A percentile compares a stretch with the other conserved stretches of the same genome.
Evolutionary conservation across 2,113 vertebrate species (phyloP).

Genomic region (Aramus guarauna): DNA sequence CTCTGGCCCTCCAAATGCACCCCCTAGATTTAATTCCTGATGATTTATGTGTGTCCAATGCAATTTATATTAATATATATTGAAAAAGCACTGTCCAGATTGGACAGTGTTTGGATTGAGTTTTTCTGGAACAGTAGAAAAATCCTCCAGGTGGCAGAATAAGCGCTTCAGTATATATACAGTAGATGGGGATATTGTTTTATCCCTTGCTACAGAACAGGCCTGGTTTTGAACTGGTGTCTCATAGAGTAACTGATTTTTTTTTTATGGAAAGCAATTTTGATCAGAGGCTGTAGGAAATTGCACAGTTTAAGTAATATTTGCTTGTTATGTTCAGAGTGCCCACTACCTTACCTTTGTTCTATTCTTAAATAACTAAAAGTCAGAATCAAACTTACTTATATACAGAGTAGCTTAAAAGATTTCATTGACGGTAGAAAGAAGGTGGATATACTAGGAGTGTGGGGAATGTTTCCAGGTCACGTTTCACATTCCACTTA

Average conservation of each 20-base stretch:
- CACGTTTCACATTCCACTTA: background rate
- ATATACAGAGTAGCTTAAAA: background rate
- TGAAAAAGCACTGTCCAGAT: background rate
- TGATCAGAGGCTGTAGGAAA: background rate
- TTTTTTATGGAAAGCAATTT: background rate
- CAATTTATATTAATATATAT: background rate
- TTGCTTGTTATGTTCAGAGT: background rate
- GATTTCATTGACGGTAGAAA: background rate
- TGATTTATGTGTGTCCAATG: background rate
- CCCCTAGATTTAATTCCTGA: background rate
- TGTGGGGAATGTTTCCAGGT: background rate
- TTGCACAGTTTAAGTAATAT: background rate
- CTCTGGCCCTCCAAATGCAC: background rate
- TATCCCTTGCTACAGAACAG: background rate
- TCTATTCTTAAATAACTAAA: background rate
- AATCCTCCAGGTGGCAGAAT: constrained; percentile 65
- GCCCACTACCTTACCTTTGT: background rate
- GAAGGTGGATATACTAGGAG: background rate
- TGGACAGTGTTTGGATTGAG: background rate
- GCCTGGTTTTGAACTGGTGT: background rate
- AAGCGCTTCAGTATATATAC: background rate
- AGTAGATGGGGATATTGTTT: background rate
- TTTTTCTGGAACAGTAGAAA: background rate
- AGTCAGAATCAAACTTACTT: background rate
- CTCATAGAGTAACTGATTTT: background rate